Evolutionary conservation across 53 echinoderm and acorn worm species (phyloP), one percentile per base, ranked within the genome.

Genomic region (Antedon mediterranea): DNA sequence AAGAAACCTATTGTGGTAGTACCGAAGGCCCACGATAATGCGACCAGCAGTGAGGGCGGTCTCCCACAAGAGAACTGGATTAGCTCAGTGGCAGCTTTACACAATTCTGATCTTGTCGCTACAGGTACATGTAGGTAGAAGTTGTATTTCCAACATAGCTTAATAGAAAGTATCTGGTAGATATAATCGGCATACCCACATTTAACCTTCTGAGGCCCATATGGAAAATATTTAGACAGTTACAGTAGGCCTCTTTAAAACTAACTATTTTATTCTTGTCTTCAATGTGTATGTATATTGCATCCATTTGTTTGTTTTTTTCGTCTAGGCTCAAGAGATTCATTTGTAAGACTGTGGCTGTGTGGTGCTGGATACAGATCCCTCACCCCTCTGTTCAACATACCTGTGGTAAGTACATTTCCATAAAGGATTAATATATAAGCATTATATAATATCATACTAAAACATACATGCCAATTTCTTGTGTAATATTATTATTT

Each of bases 241-340:
- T n/a, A n/a, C n/a, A n/a, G n/a, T n/a, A n/a, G n/a, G n/a, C n/a
- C n/a, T n/a, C n/a, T n/a, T n/a, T n/a, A n/a, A n/a, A n/a, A n/a
- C n/a, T n/a, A n/a, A n/a, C n/a, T n/a, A n/a, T n/a, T n/a, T n/a
- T n/a, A n/a, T n/a, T n/a, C n/a, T n/a, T n/a, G n/a, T n/a, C n/a
- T n/a, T n/a, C n/a, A n/a, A n/a, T n/a, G 37, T 37, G 37, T 6
- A 4, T 37, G 4, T 37, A 37, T 6, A 37, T 6, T 37, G 11
- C 4, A 37, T 6, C 6, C 37, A 37, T 37, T 4, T 75, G 82
- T 31, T 70, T 33, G 70, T 84, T 74, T 79, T 31, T 74, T 79
- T 33, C 76, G 71, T 92, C 88, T 90, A 98, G 98, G 98, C 32
- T 98, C 98, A 11, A 98, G 90, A 81, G 98, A 98, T 83, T 88